A percentile compares a stretch with the other conserved stretches of the same genome.
These are phyloP conservation scores for Ramphastos sulfuratus DNA, from an alignment of 2,113 vertebrate genomes.

Conservation along the genomic window DNA sequence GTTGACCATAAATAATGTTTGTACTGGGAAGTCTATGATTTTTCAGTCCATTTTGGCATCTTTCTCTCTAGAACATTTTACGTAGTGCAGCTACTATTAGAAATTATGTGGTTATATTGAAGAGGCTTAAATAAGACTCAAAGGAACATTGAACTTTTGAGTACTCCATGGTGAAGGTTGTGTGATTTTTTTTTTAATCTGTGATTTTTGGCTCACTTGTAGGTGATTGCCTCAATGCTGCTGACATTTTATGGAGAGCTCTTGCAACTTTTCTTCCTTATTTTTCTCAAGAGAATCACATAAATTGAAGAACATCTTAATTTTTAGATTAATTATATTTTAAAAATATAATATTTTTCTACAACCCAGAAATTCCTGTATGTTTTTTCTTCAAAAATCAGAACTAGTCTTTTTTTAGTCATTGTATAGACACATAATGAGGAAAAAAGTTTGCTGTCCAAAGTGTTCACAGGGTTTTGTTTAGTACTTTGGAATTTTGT, in stretches of 20 bases:
- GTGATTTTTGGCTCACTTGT: not conserved
- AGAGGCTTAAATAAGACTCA: not conserved
- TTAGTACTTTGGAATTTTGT: not conserved
- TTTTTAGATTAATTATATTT: not conserved
- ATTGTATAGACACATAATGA: not conserved
- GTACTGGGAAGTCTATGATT: not conserved
- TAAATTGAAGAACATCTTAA: not conserved
- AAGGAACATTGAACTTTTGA: not conserved
- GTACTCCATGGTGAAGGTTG: not conserved
- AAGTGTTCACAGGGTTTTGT: not conserved
- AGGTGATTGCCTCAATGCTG: not conserved
- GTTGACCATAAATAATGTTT: conserved; percentile 19
- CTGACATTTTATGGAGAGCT: not conserved
- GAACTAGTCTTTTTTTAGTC: not conserved
- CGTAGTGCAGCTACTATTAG: not conserved
- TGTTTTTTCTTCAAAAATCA: not conserved
- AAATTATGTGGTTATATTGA: not conserved
- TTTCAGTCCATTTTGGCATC: not conserved
- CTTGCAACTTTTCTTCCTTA: not conserved
- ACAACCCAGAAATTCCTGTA: not conserved
- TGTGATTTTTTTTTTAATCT: not conserved
- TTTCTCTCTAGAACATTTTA: not conserved
- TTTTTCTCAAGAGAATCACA: not conserved
- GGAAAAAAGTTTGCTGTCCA: not conserved
- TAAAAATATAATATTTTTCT: not conserved